Base-by-base conservation (phyloP, 2,113 vertebrate species). In the Vulpes vulpes region DNA sequence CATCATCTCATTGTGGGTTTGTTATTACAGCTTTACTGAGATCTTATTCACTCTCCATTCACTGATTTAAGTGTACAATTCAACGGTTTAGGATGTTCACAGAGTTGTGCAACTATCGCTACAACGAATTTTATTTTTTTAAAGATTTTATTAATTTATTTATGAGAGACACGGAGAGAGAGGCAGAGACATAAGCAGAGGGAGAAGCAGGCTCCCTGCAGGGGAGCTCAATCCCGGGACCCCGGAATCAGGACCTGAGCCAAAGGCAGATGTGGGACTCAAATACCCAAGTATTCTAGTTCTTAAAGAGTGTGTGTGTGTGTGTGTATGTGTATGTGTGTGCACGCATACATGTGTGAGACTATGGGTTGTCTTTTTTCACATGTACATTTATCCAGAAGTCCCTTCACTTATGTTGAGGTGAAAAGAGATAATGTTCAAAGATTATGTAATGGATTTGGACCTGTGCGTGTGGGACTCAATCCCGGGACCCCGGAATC, bases 371-470 rank as follows among this genome's bases (percentile, higher is more conserved):
- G 82, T 96, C 65, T 86, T 93, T 94, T 88, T 96, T 92, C 59
- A 94, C 30, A n/a, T 96, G 85, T 76, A 65, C 84, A 91, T 96
- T 96, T 97, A 97, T 94, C 51, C 30, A 90, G 78, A 97, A 97
- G 82, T 83, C 69, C 88, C 78, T 94, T 92, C 79, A 92, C 8
- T 89, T 97, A 78, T 94, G 62, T 91, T 93, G 85, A 82, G 35
- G 16, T 89, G 85, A 96, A 88, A 95, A 96, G 96, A 91, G 79
- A 85, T 65, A 65, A 94, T 83, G n/a, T 96, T 96, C 60, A 92
- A 94, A 94, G 88, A 94, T 89, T 97, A 74, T 97, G 57, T 97
- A 91, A 74, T 96, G 60, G 27, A 78, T 95, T 95, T 94, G 84
- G 60, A 85, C 83, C 16, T 83, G 43, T 92, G 88, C n/a, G 78